Base-by-base conservation (phyloP, 2,888 invertebrate genomes). In the Drosophila fulvimacula region DNA sequence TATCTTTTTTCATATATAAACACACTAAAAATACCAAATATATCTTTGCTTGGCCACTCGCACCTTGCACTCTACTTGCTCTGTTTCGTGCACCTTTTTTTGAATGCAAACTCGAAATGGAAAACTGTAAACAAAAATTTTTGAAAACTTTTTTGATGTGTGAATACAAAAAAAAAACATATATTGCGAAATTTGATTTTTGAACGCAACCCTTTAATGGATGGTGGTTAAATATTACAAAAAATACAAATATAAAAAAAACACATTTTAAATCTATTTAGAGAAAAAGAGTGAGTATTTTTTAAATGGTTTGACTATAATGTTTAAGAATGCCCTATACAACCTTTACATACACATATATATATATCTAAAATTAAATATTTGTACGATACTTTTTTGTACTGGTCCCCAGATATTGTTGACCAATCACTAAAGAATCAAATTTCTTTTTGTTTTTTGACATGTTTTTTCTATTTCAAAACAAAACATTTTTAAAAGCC, bases 211-310 rank as follows among this genome's bases (percentile, higher is more conserved):
- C 76, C 69, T 87, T 85, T 90, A 81, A 85, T 87, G 86, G 86
- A 90, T 86, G 88, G 85, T 86, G 86, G 77, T 87, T 75, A 57
- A 63, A 62, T 83, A 70, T 74, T 84, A 73, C 69, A 73, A 73
- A 73, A 79, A 48, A 48, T 70, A 81, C 51, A 69, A 79, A 55
- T 70, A 67, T 52, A 51, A 21, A 36, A 46, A 46, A 77, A 76
- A 76, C 66, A 61, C 67, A 66, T 84, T 89, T 89, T 75, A 71
- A 85, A 88, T 74, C 89, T 89, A 86, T 89, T 86, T 91, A 92
- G 92, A 91, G 84, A 91, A 91, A 91, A 92, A 92, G 92, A 92
- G 92, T 92, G 92, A 92, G 92, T 92, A 92, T 91, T 89, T 91
- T 89, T 79, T 81, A 79, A 82, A 82, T 88, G 81, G 82, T 90